Base-by-base conservation (phyloP, 2,113 vertebrate species). In the Tichodroma muraria region DNA sequence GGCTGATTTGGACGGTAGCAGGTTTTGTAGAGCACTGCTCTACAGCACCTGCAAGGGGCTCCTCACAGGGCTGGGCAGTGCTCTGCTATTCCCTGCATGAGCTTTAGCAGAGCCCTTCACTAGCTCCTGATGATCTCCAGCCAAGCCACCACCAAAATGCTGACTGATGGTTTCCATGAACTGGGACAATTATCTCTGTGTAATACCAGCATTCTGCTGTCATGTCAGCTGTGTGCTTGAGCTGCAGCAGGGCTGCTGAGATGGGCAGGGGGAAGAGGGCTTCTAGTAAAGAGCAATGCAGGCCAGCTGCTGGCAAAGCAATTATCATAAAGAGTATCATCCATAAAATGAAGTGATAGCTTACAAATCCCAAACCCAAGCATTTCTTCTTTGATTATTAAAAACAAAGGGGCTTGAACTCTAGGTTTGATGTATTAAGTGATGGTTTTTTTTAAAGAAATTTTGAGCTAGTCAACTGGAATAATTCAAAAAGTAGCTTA, bases 331-430 rank as follows among this genome's bases (percentile, higher is more conserved):
- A 85, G 52, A 80, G 69, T 9, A 24, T 72, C 7, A 59, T 35
- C 37, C 52, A 40, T 54, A 85, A 80, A 71, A 49, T 14, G 47
- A 76, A 86, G 40, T 7, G 27, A 73, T 57, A 66, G 47, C 24
- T 25, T 44, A 30, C 19, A 93, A 66, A 85, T 72, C 53, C 53
- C 72, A 54, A 85, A 75, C 42, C 15, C 47, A 59, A 64, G 28
- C 8, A 14, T 83, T 94, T 93, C 8, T 80, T 44, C 53, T 59
- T 79, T 57, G 75, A 80, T 73, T 77, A 45, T 60, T 92, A 45
- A 81, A 82, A 94, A 92, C 77, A 77, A 89, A 94, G 84, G 63
- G 59, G 37, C 57, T 82, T 77, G 66, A 96, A 56, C 27, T 86
- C 57, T 92, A 30, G 11, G 47, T 79, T 91, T 95, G 94, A 81